These are phyloP conservation scores for Mirounga angustirostris DNA, from an alignment of 2,113 vertebrate genomes.

Conservation along the genomic window DNA sequence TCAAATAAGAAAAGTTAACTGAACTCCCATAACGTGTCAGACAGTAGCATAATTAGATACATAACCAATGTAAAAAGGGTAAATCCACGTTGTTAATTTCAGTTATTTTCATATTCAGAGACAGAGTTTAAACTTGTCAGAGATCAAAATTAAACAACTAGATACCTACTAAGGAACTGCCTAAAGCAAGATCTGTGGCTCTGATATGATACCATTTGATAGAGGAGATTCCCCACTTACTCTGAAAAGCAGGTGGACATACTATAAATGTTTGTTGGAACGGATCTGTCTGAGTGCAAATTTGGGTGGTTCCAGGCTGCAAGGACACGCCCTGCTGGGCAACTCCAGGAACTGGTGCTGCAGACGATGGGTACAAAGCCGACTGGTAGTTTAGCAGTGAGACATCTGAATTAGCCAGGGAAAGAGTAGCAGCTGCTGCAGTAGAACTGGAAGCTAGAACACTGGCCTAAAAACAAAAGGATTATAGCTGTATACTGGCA, in stretches of 20 bases:
- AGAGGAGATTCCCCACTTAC: constrained; percentile 85
- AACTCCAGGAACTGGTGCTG: constrained; percentile 96
- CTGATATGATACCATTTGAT: background rate
- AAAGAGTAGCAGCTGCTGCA: constrained; percentile 94
- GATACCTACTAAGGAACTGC: background rate
- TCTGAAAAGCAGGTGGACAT: constrained; percentile 97
- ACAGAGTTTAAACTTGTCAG: constrained; percentile 48
- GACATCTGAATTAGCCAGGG: constrained; percentile 95
- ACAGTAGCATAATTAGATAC: background rate
- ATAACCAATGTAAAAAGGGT: constrained; percentile 1
- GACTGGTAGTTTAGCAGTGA: constrained; percentile 97
- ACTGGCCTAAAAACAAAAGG: constrained; percentile 85
- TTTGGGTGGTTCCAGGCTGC: constrained; percentile 95
- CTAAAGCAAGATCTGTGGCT: background rate
- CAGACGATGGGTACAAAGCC: constrained; percentile 96
- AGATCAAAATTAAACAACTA: constrained; percentile 50
- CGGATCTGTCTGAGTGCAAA: constrained; percentile 96
- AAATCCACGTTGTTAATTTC: constrained; percentile 45
- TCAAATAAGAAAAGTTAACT: constrained; percentile 26
- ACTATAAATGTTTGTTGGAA: constrained; percentile 99
- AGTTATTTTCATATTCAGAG: background rate
- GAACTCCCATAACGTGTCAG: background rate
- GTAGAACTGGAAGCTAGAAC: constrained; percentile 92
- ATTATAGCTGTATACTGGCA: background rate
- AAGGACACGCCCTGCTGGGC: constrained; percentile 95